Evolutionary conservation across 2,797 vertebrate genomes (phyloP), one percentile per base, ranked within the genome.

Genomic region (Sebastes hubbsi): DNA sequence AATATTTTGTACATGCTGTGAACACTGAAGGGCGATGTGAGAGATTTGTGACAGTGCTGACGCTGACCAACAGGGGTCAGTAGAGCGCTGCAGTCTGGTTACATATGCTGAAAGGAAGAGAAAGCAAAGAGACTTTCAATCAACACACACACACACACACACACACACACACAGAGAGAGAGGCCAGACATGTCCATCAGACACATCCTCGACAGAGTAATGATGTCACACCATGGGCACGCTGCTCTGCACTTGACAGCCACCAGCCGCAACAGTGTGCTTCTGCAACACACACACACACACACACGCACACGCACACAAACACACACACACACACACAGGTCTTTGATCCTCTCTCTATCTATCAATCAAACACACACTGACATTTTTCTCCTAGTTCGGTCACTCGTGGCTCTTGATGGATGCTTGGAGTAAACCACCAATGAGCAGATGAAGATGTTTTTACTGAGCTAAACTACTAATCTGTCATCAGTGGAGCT

Each of bases 41-140:
- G 14, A 70, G 38, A 12, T 73, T 1, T 27, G 62, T 7, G 58
- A 63, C 32, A 25, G 6, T 82, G 72, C 78, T 24, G 67, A 30
- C 3, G 4, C 34, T 20, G 56, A 38, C 6, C 89, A 86, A 49
- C 72, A 90, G 92, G 87, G 88, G 90, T 30, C 88, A 90, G 88
- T 67, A 54, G 8, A 89, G 77, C 3, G 13, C 52, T 82, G 71
- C 61, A 42, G 22, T n/a, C 52, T 75, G 61, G 32, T 52, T 56
- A 11, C 2, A 38, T 32, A 18, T 54, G 54, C 49, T 65, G 25
- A 63, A 22, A 67, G 36, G 14, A 55, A 14, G 64, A 30, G 32
- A 56, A 29, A 6, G 29, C 29, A 70, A 29, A 59, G 14, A 46
- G 16, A 69, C 56, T 68, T 70, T 80, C 46, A 59, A n/a, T 75